phyloP scores from a whole-genome alignment of 2,888 invertebrate genomes.

The Drosophila imparisetae region DNA sequence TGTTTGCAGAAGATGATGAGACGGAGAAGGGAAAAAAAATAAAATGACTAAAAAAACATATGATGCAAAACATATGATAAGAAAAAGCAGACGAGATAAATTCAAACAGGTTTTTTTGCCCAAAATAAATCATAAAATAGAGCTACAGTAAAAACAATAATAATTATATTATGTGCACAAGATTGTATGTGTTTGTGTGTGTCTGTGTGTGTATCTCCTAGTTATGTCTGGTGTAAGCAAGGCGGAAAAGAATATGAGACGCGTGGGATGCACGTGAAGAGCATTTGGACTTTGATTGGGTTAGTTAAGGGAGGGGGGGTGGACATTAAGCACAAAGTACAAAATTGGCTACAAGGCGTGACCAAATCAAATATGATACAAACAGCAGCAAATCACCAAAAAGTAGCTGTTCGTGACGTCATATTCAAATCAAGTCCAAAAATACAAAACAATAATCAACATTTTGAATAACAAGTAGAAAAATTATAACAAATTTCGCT shows the following conservation, averaged over 20 bases:
- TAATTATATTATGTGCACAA: conserved; percentile 8
- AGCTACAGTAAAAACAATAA: conserved; percentile 8
- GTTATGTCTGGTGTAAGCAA: conserved; percentile 34
- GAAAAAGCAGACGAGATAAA: conserved; percentile 19
- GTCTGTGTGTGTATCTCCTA: conserved; percentile 7
- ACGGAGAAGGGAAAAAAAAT: conserved; percentile 3
- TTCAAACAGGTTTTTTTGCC: conserved; percentile 8
- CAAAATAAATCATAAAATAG: conserved; percentile 8
- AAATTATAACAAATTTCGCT: conserved; percentile 13
- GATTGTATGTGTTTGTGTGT: background rate
- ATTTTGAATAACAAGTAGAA: conserved; percentile 10
- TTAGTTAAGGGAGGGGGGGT: too few species aligned
- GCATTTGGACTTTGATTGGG: conserved; percentile 25
- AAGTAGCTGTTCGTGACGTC: conserved; percentile 45
- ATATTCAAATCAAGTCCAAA: conserved; percentile 11
- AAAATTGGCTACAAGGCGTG: conserved; percentile 48
- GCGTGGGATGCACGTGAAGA: conserved; percentile 58
- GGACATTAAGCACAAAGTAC: conserved; percentile 57
- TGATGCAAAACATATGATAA: conserved; percentile 68
- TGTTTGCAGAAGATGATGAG: conserved; percentile 40
- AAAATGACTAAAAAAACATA: conserved; percentile 51
- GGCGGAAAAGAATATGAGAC: conserved; percentile 28
- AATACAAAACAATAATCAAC: conserved; percentile 2
- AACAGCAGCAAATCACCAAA: conserved; percentile 10
- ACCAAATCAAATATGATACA: conserved; percentile 26